phyloP scores from a whole-genome alignment of 2,888 invertebrate genomes.

The Eurois occulta region DNA sequence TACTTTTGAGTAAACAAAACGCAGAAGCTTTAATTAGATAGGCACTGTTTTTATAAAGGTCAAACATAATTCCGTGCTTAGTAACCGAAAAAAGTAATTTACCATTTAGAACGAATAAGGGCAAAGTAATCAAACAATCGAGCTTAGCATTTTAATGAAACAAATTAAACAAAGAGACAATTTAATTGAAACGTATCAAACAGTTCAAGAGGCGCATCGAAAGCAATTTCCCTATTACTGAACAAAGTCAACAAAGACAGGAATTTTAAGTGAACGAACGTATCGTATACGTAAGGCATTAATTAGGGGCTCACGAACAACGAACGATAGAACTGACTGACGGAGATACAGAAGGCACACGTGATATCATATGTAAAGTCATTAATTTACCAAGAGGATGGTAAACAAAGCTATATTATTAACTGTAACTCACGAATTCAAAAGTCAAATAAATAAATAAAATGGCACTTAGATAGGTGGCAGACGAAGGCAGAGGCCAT shows the following conservation, averaged over 20 bases:
- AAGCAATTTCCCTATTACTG: slow-evolving; percentile 60
- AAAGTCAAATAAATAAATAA: not conserved
- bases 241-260: slow-evolving; percentile 62
- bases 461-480: not conserved
- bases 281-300: slow-evolving; percentile 59
- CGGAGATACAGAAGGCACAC: slow-evolving; percentile 31
- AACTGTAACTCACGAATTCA: not conserved
- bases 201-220: slow-evolving; percentile 47
- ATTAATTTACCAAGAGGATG: not conserved
- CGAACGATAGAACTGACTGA: slow-evolving; percentile 26
- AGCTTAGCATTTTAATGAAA: slow-evolving; percentile 55
- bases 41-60: slow-evolving; percentile 1
- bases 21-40: not conserved
- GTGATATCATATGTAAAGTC: not conserved
- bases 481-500: not conserved
- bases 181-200: slow-evolving; percentile 62
- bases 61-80: slow-evolving; percentile 11
- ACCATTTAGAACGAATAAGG: slow-evolving; percentile 38
- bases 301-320: slow-evolving; percentile 63
- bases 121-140: slow-evolving; percentile 50
- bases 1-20: not conserved
- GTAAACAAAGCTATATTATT: not conserved
- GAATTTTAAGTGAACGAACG: slow-evolving; percentile 60
- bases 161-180: slow-evolving; percentile 50
- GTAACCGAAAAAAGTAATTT: slow-evolving; percentile 42